Conservation (phyloP, 2,113 vertebrate species). For the Microcebus tavaratra region DNA sequence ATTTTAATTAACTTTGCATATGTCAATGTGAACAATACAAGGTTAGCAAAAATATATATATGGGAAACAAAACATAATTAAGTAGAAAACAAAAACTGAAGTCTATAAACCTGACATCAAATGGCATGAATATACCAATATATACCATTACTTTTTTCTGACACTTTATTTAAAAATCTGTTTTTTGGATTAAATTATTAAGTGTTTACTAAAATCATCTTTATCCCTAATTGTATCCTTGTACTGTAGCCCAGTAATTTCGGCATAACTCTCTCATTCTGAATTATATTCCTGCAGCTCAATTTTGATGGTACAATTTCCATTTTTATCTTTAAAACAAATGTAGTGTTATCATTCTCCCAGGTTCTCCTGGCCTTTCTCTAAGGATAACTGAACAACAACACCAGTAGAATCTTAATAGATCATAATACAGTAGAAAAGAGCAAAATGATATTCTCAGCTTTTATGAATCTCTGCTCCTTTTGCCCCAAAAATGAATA, state of each 20-base stretch:
- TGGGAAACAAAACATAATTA: background rate
- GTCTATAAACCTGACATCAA: background rate
- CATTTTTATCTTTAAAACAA: constrained; percentile 53
- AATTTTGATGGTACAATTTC: constrained; percentile 49
- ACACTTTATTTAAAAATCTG: background rate
- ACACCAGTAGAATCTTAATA: constrained; percentile 29
- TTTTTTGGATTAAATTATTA: constrained; percentile 33
- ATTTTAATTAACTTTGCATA: constrained; percentile 7
- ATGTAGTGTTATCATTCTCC: constrained; percentile 34
- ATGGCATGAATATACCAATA: background rate
- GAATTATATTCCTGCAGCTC: background rate
- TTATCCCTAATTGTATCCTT: background rate
- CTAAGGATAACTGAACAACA: constrained; percentile 19
- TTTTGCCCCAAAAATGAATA: constrained; percentile 44
- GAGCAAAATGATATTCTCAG: constrained; percentile 26
- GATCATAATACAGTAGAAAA: background rate
- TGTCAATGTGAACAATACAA: background rate
- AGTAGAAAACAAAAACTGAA: background rate
- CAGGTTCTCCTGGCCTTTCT: background rate
- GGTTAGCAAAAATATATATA: background rate
- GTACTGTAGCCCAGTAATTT: background rate
- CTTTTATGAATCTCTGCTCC: constrained; percentile 5
- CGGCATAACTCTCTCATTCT: background rate
- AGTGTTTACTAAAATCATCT: background rate
- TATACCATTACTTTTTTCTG: background rate